phyloP scores from a whole-genome alignment of 53 echinoderm and acorn worm genomes.

The Pentamera pediparva region DNA sequence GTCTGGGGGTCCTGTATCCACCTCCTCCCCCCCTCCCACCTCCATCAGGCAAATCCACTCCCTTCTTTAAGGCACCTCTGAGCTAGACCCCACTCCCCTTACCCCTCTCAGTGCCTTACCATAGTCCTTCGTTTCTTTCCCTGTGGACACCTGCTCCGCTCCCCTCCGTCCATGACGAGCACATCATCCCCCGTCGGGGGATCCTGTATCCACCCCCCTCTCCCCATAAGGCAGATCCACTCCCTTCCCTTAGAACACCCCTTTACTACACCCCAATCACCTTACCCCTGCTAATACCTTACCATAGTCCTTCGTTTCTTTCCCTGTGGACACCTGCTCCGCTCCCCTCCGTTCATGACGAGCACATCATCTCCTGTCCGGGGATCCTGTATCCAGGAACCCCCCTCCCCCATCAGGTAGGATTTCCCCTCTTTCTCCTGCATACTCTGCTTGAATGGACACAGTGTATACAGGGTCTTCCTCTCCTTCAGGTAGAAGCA shows the following conservation, averaged over 20 bases:
- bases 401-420: slow-evolving; percentile 14
- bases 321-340: slow-evolving; percentile 51
- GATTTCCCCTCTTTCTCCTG: slow-evolving; percentile 4
- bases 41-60: slow-evolving; percentile 43
- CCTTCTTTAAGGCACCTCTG: slow-evolving; percentile 28
- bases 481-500: slow-evolving; percentile 58
- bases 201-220: slow-evolving; percentile 13
- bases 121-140: slow-evolving; percentile 39
- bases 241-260: not conserved
- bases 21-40: too few relatives aligned
- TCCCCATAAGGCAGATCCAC: not conserved
- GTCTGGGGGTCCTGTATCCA: too few relatives aligned
- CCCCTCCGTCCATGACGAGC: slow-evolving; percentile 66
- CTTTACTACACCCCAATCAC: not conserved
- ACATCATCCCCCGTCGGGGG: slow-evolving; percentile 35
- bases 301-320: slow-evolving; percentile 53
- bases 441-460: slow-evolving; percentile 47
- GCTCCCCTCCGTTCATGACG: slow-evolving; percentile 72
- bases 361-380: slow-evolving; percentile 39
- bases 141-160: slow-evolving; percentile 60
- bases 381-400: slow-evolving; percentile 13
- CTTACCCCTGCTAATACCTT: too few relatives aligned
- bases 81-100: not conserved
- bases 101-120: slow-evolving; percentile 39
- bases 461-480: slow-evolving; percentile 54